A percentile compares a stretch with the other conserved stretches of the same genome.
Conservation (phyloP, 2,888 invertebrate genomes). For the Cloeon dipterum region DNA sequence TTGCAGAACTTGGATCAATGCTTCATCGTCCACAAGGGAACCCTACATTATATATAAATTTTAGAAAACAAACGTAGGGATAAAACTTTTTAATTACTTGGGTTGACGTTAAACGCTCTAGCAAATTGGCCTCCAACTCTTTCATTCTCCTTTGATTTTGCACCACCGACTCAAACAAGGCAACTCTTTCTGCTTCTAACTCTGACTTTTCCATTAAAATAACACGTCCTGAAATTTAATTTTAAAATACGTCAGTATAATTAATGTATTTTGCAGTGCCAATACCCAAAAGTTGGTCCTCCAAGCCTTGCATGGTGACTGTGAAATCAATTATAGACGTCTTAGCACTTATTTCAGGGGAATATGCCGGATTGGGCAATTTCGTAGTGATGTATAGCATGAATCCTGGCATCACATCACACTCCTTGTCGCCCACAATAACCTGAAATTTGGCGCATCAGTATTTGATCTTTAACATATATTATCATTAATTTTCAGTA, state of each 20-base stretch:
- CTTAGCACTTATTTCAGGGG: conserved; percentile 90
- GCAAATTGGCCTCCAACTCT: conserved; percentile 75
- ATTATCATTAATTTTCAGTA: no score
- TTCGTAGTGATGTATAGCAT: conserved; percentile 92
- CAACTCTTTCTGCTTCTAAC: conserved; percentile 79
- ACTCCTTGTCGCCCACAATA: conserved; percentile 86
- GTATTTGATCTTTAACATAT: no score
- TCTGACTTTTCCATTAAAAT: conserved; percentile 93
- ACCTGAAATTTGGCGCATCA: no score
- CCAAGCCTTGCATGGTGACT: conserved; percentile 87
- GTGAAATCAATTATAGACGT: conserved; percentile 95
- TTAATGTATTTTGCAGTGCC: neutral
- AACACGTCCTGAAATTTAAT: conserved; percentile 34
- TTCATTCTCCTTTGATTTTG: conserved; percentile 92
- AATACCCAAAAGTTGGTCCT: conserved; percentile 68
- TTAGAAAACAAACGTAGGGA: neutral
- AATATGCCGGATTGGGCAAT: conserved; percentile 86
- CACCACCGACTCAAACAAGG: conserved; percentile 86
- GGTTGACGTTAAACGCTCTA: conserved; percentile 78
- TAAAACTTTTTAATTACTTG: conserved; percentile 21
- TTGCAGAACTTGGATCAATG: conserved; percentile 69
- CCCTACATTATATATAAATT: conserved; percentile 22
- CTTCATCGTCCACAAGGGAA: conserved; percentile 87
- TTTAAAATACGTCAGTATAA: neutral
- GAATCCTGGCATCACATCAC: conserved; percentile 89